Conservation (phyloP, 1,140 invertebrate genomes). For the Ostrea edulis region DNA sequence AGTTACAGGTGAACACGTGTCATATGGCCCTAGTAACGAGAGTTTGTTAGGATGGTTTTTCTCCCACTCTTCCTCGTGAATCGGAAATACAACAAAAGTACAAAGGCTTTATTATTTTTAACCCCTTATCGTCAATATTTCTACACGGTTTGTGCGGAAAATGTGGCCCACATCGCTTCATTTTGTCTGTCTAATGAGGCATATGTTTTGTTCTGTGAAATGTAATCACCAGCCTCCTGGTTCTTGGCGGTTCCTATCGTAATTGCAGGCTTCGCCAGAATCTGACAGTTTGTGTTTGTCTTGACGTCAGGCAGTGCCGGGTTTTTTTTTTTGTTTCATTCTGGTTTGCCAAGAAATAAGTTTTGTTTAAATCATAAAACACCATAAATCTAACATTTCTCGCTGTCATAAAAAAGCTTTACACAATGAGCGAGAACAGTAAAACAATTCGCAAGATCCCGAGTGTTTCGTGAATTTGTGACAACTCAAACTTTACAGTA, state of each 20-base stretch:
- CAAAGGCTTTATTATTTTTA: slow-evolving; percentile 22
- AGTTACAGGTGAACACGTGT: slow-evolving; percentile 1
- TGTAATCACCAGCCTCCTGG: slow-evolving; percentile 7
- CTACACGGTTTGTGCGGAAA: slow-evolving; percentile 30
- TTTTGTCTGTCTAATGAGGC: slow-evolving; percentile 35
- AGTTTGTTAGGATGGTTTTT: background rate
- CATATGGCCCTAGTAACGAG: background rate
- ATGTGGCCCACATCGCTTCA: slow-evolving; percentile 12
- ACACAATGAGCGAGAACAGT: background rate
- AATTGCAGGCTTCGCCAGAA: background rate
- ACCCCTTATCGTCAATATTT: slow-evolving; percentile 35
- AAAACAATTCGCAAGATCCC: background rate
- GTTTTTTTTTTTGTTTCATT: background rate
- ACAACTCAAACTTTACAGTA: background rate
- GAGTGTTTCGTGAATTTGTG: background rate
- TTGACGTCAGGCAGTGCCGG: slow-evolving; percentile 21
- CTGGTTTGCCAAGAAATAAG: slow-evolving; percentile 3
- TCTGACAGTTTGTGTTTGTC: slow-evolving; percentile 19
- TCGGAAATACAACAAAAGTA: slow-evolving; percentile 16
- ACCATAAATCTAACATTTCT: background rate
- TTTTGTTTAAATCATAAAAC: background rate
- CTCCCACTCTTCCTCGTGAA: background rate
- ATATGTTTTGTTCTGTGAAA: slow-evolving; percentile 33
- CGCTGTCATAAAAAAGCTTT: background rate
- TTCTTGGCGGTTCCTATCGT: slow-evolving; percentile 18